Evolutionary conservation across 1,140 invertebrate genomes (phyloP).

Genomic region (Nautilus pompilius): DNA sequence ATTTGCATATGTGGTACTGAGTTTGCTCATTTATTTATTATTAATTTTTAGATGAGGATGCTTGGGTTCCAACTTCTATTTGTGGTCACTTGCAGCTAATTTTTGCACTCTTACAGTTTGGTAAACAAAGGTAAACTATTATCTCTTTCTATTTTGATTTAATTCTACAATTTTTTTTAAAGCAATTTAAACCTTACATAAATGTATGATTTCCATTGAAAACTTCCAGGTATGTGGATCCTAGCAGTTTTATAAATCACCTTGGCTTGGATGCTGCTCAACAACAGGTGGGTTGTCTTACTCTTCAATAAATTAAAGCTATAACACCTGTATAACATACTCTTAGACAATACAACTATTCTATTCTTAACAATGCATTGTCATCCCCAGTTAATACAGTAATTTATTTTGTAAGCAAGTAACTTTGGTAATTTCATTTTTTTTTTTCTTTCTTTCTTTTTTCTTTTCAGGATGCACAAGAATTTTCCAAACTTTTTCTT

Average conservation of each 20-base stretch:
- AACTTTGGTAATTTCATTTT: too few species aligned
- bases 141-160: background rate
- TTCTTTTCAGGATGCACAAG: slow-evolving; percentile 68
- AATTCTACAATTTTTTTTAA: background rate
- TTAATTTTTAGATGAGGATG: slow-evolving; percentile 15
- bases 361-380: too few species aligned
- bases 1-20: too few species aligned
- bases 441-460: background rate
- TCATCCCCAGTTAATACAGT: too few species aligned
- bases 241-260: slow-evolving; percentile 63
- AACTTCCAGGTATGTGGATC: slow-evolving; percentile 61
- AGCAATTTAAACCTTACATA: background rate
- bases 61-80: slow-evolving; percentile 45
- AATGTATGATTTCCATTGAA: background rate
- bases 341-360: too few species aligned
- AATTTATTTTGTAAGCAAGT: too few species aligned
- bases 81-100: slow-evolving; percentile 68
- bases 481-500: slow-evolving; percentile 70
- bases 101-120: slow-evolving; percentile 68
- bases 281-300: slow-evolving; percentile 56
- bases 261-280: slow-evolving; percentile 66
- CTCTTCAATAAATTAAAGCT: too few species aligned
- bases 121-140: slow-evolving; percentile 54
- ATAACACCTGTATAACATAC: too few species aligned
- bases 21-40: too few species aligned